phyloP scores from a whole-genome alignment of 2,888 invertebrate genomes.

The Pseudococcus jackbeardsleyi region DNA sequence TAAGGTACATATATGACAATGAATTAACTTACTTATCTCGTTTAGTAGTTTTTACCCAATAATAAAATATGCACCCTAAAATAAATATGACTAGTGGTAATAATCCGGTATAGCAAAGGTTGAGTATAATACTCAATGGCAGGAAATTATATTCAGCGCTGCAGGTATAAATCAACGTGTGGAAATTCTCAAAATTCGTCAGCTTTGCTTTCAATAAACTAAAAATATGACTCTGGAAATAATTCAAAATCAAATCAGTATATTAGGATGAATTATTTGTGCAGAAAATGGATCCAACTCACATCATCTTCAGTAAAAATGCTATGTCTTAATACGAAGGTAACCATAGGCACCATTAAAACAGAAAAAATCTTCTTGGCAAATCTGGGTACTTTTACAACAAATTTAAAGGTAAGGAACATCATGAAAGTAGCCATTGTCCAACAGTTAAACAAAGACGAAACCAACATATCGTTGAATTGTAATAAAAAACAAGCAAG shows the following conservation, averaged over 20 bases:
- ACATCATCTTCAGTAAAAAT: not conserved
- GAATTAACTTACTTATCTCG: not conserved
- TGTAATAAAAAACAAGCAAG: not conserved
- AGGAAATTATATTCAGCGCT: not conserved
- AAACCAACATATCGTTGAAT: not conserved
- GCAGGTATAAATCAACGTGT: not conserved
- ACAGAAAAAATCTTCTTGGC: not conserved
- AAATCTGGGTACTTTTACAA: not conserved
- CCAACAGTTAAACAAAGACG: not conserved
- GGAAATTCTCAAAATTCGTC: not conserved
- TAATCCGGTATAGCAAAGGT: not conserved
- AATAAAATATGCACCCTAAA: not conserved
- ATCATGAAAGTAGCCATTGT: not conserved
- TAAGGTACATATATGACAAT: not conserved
- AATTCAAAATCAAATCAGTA: too few species aligned
- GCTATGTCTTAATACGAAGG: not conserved
- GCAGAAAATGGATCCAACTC: not conserved
- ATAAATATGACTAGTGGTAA: not conserved
- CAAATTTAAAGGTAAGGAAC: not conserved
- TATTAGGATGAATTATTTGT: not conserved
- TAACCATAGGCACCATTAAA: not conserved
- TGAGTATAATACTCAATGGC: not conserved
- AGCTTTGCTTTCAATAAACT: not conserved
- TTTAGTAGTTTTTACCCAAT: not conserved
- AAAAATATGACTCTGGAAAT: conserved; percentile 3